These are phyloP conservation scores for Panthera tigris DNA, from an alignment of 2,113 vertebrate genomes.

Conservation along the genomic window DNA sequence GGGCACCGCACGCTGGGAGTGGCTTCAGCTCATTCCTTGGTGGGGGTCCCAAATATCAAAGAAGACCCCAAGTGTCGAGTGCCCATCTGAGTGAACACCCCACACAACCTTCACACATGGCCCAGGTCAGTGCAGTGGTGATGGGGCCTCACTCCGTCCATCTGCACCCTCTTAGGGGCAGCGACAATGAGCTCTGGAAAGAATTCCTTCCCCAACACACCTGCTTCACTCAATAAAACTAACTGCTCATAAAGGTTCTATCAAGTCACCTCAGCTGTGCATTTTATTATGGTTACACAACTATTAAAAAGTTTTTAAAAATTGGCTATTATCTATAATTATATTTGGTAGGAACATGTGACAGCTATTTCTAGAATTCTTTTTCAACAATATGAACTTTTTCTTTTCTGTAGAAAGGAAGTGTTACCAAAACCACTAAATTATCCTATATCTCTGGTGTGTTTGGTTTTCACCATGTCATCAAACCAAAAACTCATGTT, in stretches of 20 bases:
- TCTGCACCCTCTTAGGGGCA: fast-evolving
- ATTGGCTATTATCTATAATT: background rate
- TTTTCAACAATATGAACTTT: background rate
- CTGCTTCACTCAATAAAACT: background rate
- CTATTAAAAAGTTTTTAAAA: background rate
- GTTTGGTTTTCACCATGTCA: background rate
- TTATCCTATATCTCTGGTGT: background rate
- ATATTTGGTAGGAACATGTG: background rate
- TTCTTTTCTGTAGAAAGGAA: background rate
- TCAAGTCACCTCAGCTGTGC: background rate
- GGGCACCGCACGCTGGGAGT: background rate
- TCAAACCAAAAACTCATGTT: background rate
- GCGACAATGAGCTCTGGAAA: background rate
- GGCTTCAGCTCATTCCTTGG: background rate
- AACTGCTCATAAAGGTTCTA: background rate
- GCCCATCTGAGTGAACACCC: background rate
- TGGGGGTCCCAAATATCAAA: background rate
- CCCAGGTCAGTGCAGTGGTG: fast-evolving
- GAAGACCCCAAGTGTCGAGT: background rate
- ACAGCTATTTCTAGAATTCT: background rate
- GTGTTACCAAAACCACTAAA: background rate
- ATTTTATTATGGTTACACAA: background rate
- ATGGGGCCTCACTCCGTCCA: background rate
- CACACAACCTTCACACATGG: background rate
- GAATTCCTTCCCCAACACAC: background rate